Evolutionary conservation across 2,113 vertebrate species (phyloP).

Genomic region (Calyptommatus sinebrachiatus): DNA sequence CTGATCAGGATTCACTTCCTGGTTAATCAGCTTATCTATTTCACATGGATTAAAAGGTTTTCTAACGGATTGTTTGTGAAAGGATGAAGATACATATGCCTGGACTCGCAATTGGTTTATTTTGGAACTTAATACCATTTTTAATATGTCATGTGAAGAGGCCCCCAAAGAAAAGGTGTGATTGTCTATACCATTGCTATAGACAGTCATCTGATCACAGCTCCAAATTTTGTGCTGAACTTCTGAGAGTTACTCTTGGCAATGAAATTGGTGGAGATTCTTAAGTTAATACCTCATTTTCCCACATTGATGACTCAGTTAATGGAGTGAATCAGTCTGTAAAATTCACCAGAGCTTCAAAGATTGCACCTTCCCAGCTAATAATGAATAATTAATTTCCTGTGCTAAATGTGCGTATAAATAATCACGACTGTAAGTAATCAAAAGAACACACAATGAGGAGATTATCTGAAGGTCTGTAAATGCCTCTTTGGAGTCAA

Average conservation of each 20-base stretch:
- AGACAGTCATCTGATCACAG: background rate
- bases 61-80: too few relatives aligned
- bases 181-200: background rate
- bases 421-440: background rate
- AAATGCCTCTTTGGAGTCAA: too few relatives aligned
- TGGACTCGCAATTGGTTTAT: too few relatives aligned
- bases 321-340: background rate
- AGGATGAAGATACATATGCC: too few relatives aligned
- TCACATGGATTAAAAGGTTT: too few relatives aligned
- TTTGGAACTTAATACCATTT: too few relatives aligned
- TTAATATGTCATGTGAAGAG: too few relatives aligned
- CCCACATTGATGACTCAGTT: background rate
- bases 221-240: background rate
- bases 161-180: too few relatives aligned
- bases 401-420: background rate
- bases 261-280: background rate
- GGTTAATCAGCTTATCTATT: too few relatives aligned
- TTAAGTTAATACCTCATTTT: constrained; percentile 1
- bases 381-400: constrained; percentile 6
- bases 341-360: constrained; percentile 2
- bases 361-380: background rate
- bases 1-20: too few relatives aligned
- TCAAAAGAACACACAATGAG: background rate
- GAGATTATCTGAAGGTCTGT: background rate
- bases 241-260: constrained; percentile 6